These are phyloP conservation scores for Lasioglossum villosulum DNA, from an alignment of 2,888 invertebrate genomes.

Conservation along the genomic window DNA sequence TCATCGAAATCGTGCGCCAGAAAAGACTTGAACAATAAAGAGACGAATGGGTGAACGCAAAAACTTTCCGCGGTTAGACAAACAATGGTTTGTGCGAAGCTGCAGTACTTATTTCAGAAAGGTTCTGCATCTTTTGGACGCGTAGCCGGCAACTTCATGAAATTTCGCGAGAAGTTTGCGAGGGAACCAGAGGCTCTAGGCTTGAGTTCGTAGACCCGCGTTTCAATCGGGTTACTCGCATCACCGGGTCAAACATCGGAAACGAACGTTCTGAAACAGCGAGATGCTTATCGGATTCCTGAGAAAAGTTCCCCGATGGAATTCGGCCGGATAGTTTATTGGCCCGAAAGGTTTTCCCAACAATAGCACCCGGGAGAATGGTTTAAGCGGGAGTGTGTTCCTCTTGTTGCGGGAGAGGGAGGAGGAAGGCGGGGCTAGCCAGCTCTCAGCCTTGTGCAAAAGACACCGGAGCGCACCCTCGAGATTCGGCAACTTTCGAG, in stretches of 20 bases:
- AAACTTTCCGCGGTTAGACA: background rate
- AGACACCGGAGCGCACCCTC: slow-evolving; percentile 67
- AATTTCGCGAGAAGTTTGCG: slow-evolving; percentile 4
- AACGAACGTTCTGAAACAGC: slow-evolving; percentile 17
- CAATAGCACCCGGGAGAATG: slow-evolving; percentile 72
- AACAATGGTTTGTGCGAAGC: background rate
- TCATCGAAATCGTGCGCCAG: background rate
- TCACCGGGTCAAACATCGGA: slow-evolving; percentile 9
- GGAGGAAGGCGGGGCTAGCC: background rate
- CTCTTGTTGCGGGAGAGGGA: slow-evolving; percentile 68
- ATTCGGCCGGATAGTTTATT: slow-evolving; percentile 71
- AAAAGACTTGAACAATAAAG: background rate
- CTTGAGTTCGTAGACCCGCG: background rate
- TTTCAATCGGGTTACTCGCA: slow-evolving; percentile 31
- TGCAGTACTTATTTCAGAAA: background rate
- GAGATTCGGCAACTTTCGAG: slow-evolving; percentile 71
- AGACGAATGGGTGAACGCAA: background rate
- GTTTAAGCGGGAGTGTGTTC: slow-evolving; percentile 50
- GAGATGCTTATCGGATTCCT: slow-evolving; percentile 26
- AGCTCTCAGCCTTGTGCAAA: slow-evolving; percentile 53
- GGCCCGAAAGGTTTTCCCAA: slow-evolving; percentile 65
- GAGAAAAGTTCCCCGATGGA: slow-evolving; percentile 51
- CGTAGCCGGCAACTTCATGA: background rate
- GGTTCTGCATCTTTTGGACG: background rate
- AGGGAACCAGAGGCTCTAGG: background rate